Percentiles rank a stretch among this genome's conserved stretches.
These are phyloP conservation scores for Hemithea aestivaria DNA, from an alignment of 2,888 invertebrate species.

Conservation along the genomic window DNA sequence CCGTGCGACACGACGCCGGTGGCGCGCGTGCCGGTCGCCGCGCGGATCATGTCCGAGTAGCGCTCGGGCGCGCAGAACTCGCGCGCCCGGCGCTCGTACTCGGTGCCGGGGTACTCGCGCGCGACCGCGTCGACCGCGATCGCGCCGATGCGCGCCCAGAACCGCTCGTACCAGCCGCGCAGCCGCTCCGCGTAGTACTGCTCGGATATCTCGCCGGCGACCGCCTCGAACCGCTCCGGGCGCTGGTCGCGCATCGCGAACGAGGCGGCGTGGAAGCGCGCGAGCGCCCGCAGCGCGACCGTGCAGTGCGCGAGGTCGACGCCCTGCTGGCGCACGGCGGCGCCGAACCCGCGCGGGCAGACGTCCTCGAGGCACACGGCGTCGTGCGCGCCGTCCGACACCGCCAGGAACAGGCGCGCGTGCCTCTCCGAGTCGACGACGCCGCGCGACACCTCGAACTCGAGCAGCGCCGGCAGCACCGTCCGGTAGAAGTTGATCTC, in stretches of 20 bases:
- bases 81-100: constrained; percentile 77
- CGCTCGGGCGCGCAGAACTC: constrained; percentile 74
- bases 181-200: constrained; percentile 77
- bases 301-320: constrained; percentile 72
- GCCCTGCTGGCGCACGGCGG: constrained; percentile 69
- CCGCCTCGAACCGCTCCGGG: constrained; percentile 64
- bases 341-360: constrained; percentile 57
- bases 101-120: constrained; percentile 79
- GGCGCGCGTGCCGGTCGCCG: constrained; percentile 50
- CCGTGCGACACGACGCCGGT: constrained; percentile 84
- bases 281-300: constrained; percentile 71
- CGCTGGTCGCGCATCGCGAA: constrained; percentile 79
- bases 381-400: constrained; percentile 76
- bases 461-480: constrained; percentile 65
- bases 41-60: constrained; percentile 67
- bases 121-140: constrained; percentile 82
- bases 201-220: constrained; percentile 63
- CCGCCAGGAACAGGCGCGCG: constrained; percentile 62
- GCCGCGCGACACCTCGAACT: constrained; percentile 59
- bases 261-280: constrained; percentile 80
- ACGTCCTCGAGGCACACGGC: constrained; percentile 79
- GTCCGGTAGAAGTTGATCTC: constrained; percentile 83
- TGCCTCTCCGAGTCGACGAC: constrained; percentile 69
- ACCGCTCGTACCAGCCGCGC: constrained; percentile 78
- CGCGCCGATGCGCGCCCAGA: constrained; percentile 68